phyloP scores from a whole-genome alignment of 2,797 vertebrate genomes.

The Carcharodon carcharias region DNA sequence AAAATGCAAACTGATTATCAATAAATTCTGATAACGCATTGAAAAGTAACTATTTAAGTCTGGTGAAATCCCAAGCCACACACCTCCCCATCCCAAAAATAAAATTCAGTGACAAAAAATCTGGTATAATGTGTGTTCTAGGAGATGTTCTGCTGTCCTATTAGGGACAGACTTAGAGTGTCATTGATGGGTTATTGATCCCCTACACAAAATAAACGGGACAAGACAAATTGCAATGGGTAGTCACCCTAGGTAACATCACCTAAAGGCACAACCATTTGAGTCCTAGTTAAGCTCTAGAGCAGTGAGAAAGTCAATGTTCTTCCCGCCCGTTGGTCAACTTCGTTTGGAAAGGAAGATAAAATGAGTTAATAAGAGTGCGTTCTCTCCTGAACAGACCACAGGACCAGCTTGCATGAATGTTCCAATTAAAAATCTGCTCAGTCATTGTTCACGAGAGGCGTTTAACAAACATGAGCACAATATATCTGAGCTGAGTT shows the following conservation, averaged over 20 bases:
- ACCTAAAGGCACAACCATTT: not conserved
- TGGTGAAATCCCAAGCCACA: not conserved
- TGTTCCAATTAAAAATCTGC: not conserved
- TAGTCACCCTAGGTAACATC: not conserved
- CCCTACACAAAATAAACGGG: not conserved
- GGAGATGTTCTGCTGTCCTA: not conserved
- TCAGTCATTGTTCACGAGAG: not conserved
- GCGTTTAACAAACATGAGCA: not conserved
- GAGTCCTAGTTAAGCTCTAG: not conserved
- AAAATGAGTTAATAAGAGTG: not conserved
- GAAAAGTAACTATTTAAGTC: not conserved
- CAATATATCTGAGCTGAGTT: not conserved
- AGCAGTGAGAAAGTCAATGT: not conserved
- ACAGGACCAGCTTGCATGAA: not conserved
- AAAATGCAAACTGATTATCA: not conserved
- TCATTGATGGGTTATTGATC: not conserved
- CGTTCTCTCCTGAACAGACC: not conserved
- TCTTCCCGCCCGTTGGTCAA: not conserved
- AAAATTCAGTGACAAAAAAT: not conserved
- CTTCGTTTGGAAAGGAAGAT: not conserved
- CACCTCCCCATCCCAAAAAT: not conserved
- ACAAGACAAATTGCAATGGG: not conserved
- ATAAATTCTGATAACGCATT: not conserved
- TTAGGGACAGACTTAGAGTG: constrained; percentile 17
- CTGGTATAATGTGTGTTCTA: not conserved